phyloP scores from a whole-genome alignment of 1,140 invertebrate genomes.

The Reticulitermes speratus region DNA sequence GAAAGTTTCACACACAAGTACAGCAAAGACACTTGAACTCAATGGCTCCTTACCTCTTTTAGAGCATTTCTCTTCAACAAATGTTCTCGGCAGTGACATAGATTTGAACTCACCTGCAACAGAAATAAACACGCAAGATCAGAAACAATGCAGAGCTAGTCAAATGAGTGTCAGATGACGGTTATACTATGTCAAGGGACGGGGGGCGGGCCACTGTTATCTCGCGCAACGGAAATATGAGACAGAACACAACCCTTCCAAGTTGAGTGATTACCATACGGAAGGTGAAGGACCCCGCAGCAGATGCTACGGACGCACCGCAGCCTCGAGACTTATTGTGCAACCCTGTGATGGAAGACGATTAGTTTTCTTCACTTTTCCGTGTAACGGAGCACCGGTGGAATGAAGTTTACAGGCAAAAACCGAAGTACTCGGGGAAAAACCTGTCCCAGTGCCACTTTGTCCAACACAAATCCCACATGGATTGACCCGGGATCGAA shows the following conservation, averaged over 20 bases:
- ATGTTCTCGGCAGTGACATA: slow-evolving; percentile 51
- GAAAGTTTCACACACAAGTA: not conserved
- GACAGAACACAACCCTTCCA: not conserved
- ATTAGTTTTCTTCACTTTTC: too few species aligned
- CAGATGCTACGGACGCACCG: too few species aligned
- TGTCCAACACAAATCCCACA: too few species aligned
- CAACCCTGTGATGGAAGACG: too few species aligned
- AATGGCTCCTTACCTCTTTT: not conserved
- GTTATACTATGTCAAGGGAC: not conserved
- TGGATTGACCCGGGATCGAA: too few species aligned
- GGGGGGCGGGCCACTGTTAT: not conserved
- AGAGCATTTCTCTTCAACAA: slow-evolving; percentile 41
- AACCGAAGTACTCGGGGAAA: too few species aligned
- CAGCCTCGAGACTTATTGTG: too few species aligned
- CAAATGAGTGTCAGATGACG: not conserved
- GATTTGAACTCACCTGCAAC: slow-evolving; percentile 55
- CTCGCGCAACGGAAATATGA: not conserved
- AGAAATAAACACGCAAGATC: slow-evolving; percentile 36
- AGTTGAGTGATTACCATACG: too few species aligned
- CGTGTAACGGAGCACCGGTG: too few species aligned
- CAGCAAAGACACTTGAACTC: not conserved
- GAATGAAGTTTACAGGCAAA: too few species aligned
- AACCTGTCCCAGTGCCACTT: too few species aligned
- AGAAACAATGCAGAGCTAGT: not conserved
- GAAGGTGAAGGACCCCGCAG: too few species aligned